Percentiles rank a stretch among this genome's conserved stretches.
Evolutionary conservation across 2,888 invertebrate genomes (phyloP).

Genomic region (Taphrorychus bicolor): DNA sequence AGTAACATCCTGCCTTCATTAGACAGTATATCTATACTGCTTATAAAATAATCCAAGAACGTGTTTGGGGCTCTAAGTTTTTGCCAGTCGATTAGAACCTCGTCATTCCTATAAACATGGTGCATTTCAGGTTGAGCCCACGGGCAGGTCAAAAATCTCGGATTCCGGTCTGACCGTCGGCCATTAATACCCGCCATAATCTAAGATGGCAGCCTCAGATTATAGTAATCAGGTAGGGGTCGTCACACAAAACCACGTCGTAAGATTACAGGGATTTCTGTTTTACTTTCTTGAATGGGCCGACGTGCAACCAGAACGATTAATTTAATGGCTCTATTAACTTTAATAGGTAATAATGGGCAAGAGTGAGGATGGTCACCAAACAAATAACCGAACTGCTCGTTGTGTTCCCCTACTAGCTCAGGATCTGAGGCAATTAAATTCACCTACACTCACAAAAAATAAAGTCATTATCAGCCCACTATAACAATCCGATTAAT

Average conservation of each 20-base stretch:
- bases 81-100: neutral
- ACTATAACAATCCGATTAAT: conserved; percentile 24
- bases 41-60: neutral
- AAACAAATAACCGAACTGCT: too few relatives aligned
- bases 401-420: too few relatives aligned
- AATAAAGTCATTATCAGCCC: conserved; percentile 33
- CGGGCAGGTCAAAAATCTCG: conserved; percentile 27
- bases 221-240: conserved; percentile 48
- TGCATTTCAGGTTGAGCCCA: neutral
- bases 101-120: neutral
- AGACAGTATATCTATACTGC: neutral
- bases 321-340: conserved; percentile 25
- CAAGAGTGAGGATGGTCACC: neutral
- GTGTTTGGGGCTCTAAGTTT: neutral
- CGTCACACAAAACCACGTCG: conserved; percentile 23
- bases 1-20: neutral
- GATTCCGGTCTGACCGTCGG: conserved; percentile 42
- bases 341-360: conserved; percentile 5
- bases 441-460: too few relatives aligned
- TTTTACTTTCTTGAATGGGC: conserved; percentile 14
- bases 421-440: too few relatives aligned
- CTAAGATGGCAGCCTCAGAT: conserved; percentile 51
- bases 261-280: conserved; percentile 16
- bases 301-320: conserved; percentile 15
- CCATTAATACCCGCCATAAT: conserved; percentile 47